Evolutionary conservation across 2,888 invertebrate species (phyloP), one percentile per base, ranked within the genome.

Genomic region (Drosophila paranaensis): DNA sequence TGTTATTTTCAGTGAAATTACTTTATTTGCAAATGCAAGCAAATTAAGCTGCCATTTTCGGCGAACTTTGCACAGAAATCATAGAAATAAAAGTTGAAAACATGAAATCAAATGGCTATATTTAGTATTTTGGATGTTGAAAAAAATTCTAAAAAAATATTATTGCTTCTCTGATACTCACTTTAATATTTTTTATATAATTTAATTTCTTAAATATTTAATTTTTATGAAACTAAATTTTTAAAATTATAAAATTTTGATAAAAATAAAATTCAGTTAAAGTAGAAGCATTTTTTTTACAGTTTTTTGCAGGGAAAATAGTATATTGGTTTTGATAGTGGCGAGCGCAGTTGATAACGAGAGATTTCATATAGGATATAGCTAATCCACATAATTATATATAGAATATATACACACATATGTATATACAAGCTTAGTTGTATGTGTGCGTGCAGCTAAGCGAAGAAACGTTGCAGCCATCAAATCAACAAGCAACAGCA

Each of bases 401-500:
- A 67, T 72, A 61, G 76, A 74, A 80, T 64, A 67, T 63, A 80
- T 56, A 50, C 46, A 57, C 45, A 42, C 14, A 48, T 6, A 33
- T 16, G 25, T 16, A 20, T 33, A 11, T 9, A 45, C 30, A 51
- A 33, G 11, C 40, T 46, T 9, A 53, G 35, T 9, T 45, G 46
- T 48, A 37, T 25, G 42, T 56, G 43, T 55, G 10, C 33, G 79
- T 62, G 58, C 68, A 69, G 20, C 65, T 63, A 72, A 71, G 67
- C 75, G 74, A 79, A 74, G 76, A 79, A 76, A 76, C 70, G 46
- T 62, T 77, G 79, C 77, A 65, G 71, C 74, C 80, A 68, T 77
- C 80, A 80, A 71, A 72, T 56, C 43, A 71, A 53, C 62, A 48
- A 45, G 51, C 46, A 30, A 39, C 61, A 30, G 35, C 61, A 55